A percentile compares a stretch with the other conserved stretches of the same genome.
These are phyloP conservation scores for Siphamia tubifer DNA, from an alignment of 2,113 vertebrate species.

Conservation along the genomic window DNA sequence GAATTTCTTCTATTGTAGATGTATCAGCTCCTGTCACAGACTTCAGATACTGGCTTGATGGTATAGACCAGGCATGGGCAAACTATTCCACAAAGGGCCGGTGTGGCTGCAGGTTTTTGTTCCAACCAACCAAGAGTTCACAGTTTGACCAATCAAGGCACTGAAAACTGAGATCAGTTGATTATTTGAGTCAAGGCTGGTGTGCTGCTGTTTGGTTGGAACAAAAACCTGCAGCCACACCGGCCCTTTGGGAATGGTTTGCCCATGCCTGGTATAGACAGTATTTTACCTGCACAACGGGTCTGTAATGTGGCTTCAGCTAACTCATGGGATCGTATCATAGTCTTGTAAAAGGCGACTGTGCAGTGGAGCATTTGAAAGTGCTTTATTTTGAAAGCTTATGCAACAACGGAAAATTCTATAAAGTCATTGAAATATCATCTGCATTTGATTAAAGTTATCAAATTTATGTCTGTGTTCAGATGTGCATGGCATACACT, in stretches of 20 bases:
- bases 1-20: slow-evolving; percentile 12
- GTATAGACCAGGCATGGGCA: too few species aligned
- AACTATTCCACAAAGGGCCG: too few species aligned
- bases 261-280: too few species aligned
- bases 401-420: neutral
- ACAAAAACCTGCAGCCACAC: too few species aligned
- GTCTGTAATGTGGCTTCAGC: neutral
- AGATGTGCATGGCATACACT: slow-evolving; percentile 22
- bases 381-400: slow-evolving; percentile 1
- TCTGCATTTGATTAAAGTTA: neutral
- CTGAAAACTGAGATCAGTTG: too few species aligned
- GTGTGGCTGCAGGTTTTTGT: too few species aligned
- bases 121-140: too few species aligned
- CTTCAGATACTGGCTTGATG: slow-evolving; percentile 7
- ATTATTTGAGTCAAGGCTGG: too few species aligned
- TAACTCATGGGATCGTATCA: slow-evolving; percentile 22
- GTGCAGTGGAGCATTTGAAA: neutral
- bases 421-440: neutral
- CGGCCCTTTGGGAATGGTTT: too few species aligned
- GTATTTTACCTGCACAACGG: neutral
- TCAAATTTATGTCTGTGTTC: neutral
- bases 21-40: slow-evolving; percentile 6
- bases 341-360: neutral
- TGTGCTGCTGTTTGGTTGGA: too few species aligned
- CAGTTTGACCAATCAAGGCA: too few species aligned